Evolutionary conservation across 2,888 invertebrate genomes (phyloP), one percentile per base, ranked within the genome.

Genomic region (Mesorhabditis spiculigera): DNA sequence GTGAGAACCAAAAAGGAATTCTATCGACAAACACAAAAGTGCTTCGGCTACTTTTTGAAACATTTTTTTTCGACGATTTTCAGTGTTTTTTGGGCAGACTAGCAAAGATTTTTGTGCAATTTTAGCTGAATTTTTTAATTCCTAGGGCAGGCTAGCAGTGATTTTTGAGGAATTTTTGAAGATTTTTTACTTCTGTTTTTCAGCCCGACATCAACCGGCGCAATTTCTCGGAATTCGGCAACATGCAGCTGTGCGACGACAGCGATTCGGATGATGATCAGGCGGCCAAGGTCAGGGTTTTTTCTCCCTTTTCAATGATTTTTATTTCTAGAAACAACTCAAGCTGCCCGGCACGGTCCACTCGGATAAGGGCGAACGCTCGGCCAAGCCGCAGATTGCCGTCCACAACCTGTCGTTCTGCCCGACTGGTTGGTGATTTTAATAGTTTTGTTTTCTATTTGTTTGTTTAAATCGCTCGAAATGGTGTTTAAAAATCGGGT

Each of bases 151-250:
- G 28, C 28, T 28, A 28, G 28, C 28, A 28, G 28, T 1, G 28
- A 28, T 28, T 28, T n/a, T n/a, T n/a, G n/a, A n/a, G n/a, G n/a
- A n/a, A n/a, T n/a, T n/a, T n/a, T n/a, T n/a, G n/a, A n/a, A n/a
- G n/a, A n/a, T n/a, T n/a, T n/a, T 3, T 10, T 0, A 41, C 16
- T 42, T n/a, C 43, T 69, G 71, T 41, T 72, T 86, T 85, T n/a
- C 86, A 95, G 94, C 94, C 96, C 85, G 93, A 92, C 85, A 91
- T 96, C 75, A 94, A 93, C 87, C 90, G 93, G 43, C 90, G 94
- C 5, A 91, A 93, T 86, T 89, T 96, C 87, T 92, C 93, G 0
- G 95, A 97, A 86, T 97, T 94, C 87, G 98, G 97, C 44, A 96
- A 94, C 86, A 88, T 93, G 87, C 91, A 92, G 45, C 88, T 95